Evolutionary conservation across 2,113 vertebrate species (phyloP).

Genomic region (Pipa parva): DNA sequence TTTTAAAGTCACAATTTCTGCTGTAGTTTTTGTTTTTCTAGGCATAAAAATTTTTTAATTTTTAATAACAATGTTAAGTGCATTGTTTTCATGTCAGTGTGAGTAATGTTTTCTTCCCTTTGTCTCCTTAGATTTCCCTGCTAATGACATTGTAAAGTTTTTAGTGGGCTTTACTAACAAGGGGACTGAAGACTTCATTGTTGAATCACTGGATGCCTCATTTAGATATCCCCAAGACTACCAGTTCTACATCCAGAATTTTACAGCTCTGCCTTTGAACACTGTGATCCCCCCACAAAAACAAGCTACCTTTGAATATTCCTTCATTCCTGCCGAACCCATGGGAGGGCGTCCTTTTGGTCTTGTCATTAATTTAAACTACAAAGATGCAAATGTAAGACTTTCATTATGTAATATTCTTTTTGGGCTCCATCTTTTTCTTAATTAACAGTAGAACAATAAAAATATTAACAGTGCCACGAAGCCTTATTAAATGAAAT

Average conservation of each 20-base stretch:
- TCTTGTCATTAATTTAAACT: constrained; percentile 96
- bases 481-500: too few relatives aligned
- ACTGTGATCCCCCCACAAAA: constrained; percentile 77
- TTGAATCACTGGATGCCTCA: constrained; percentile 92
- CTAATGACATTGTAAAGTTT: constrained; percentile 96
- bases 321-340: constrained; percentile 94
- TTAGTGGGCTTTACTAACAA: constrained; percentile 95
- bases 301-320: constrained; percentile 96
- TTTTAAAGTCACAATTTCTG: too few relatives aligned
- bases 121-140: constrained; percentile 85
- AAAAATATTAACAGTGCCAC: too few relatives aligned
- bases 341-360: constrained; percentile 96
- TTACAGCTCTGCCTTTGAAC: constrained; percentile 90
- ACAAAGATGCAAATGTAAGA: constrained; percentile 84
- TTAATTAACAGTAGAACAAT: too few relatives aligned
- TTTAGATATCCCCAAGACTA: constrained; percentile 98
- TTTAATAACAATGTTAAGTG: too few relatives aligned
- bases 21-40: too few relatives aligned
- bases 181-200: constrained; percentile 84
- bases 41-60: too few relatives aligned
- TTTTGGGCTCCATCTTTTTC: too few relatives aligned
- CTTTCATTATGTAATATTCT: neutral
- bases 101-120: too few relatives aligned
- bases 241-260: constrained; percentile 98
- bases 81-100: too few relatives aligned